phyloP scores from a whole-genome alignment of 2,888 invertebrate genomes.

The Drosophila sordidula region DNA sequence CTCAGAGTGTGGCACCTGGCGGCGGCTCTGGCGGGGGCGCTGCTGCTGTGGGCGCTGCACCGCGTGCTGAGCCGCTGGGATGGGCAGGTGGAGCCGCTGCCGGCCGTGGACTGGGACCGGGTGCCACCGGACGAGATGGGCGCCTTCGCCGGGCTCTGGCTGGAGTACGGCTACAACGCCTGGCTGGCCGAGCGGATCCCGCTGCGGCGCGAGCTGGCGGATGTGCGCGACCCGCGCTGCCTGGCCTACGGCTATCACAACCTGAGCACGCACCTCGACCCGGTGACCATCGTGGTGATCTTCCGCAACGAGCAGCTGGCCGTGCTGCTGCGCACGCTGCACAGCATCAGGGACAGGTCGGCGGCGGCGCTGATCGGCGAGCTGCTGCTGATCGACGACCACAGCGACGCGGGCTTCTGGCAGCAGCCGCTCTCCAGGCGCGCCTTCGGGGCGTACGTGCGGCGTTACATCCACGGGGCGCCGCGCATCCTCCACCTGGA shows the following conservation, averaged over 20 bases:
- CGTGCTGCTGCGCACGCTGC: conserved; percentile 90
- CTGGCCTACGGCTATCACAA: background rate
- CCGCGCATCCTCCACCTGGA: conserved; percentile 86
- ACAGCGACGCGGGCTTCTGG: conserved; percentile 46
- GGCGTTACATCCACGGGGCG: background rate
- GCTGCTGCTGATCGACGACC: conserved; percentile 94
- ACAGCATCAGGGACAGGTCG: conserved; percentile 92
- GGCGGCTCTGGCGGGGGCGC: too few species aligned
- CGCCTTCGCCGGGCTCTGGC: conserved; percentile 18
- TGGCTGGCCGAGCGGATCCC: conserved; percentile 58
- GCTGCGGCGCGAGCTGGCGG: conserved; percentile 25
- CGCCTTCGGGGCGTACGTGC: conserved; percentile 21
- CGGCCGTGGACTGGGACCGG: background rate
- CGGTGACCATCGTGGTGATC: conserved; percentile 52
- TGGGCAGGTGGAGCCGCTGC: background rate
- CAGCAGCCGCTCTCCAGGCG: background rate
- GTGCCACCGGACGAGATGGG: background rate
- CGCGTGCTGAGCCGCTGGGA: conserved; percentile 8
- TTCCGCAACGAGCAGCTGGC: conserved; percentile 60
- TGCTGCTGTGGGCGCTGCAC: background rate
- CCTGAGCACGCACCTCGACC: accelerated
- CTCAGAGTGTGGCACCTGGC: background rate
- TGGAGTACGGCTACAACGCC: conserved; percentile 57
- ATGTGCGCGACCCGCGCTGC: conserved; percentile 42
- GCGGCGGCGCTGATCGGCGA: conserved; percentile 91